phyloP scores from a whole-genome alignment of 2,113 vertebrate species.

The Crypturellus undulatus region DNA sequence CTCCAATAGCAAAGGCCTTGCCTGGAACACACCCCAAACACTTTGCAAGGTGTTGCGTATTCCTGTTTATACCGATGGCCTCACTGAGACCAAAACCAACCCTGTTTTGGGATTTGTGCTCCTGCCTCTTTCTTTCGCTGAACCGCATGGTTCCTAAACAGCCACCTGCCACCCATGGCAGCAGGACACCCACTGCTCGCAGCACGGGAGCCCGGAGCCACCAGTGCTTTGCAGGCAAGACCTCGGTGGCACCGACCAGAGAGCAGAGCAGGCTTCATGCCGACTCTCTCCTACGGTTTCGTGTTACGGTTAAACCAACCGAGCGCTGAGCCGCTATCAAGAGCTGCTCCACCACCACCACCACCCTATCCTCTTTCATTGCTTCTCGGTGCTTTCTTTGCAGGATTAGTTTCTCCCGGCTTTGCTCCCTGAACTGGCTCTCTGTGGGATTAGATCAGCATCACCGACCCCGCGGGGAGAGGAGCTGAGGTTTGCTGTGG shows the following conservation, averaged over 20 bases:
- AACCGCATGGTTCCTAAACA: neutral
- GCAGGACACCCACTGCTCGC: neutral
- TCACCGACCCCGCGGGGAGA: fast-evolving
- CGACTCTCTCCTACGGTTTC: neutral
- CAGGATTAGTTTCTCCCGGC: neutral
- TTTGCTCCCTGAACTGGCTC: neutral
- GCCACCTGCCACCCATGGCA: neutral
- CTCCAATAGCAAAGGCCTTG: neutral
- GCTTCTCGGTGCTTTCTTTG: fast-evolving
- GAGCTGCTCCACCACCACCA: neutral
- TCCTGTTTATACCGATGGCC: neutral
- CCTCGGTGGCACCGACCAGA: neutral
- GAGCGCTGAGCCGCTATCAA: neutral
- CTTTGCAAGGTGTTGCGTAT: neutral
- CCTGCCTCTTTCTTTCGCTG: neutral
- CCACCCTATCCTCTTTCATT: neutral
- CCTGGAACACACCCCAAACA: neutral
- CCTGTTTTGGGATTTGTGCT: conserved; percentile 12
- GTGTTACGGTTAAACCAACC: neutral
- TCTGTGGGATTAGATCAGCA: neutral
- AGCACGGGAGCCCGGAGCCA: neutral
- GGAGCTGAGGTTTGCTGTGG: neutral
- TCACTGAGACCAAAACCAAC: conserved; percentile 16
- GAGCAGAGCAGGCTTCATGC: neutral
- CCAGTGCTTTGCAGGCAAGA: fast-evolving